phyloP scores from a whole-genome alignment of 2,797 vertebrate genomes.

The Catostomus latipinnis region DNA sequence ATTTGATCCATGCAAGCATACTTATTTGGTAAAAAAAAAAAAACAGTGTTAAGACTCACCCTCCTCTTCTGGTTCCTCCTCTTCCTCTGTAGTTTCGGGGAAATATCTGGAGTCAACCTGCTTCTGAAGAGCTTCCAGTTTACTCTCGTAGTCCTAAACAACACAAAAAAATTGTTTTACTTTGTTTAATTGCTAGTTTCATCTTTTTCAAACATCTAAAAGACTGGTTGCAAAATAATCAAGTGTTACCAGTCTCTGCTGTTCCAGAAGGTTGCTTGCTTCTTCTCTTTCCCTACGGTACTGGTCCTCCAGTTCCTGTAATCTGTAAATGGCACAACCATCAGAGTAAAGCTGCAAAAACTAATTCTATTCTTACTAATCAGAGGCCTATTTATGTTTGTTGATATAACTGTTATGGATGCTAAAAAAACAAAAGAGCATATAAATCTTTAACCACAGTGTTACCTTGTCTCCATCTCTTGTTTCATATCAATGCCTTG shows the following conservation, averaged over 20 bases:
- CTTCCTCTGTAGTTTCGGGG: slow-evolving; percentile 90
- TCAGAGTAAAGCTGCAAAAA: slow-evolving; percentile 8
- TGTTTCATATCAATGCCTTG: slow-evolving; percentile 99
- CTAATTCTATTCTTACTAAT: not conserved
- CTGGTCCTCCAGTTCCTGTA: slow-evolving; percentile 97
- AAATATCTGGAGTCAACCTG: slow-evolving; percentile 92
- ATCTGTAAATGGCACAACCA: slow-evolving; percentile 71
- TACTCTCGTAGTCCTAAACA: slow-evolving; percentile 94
- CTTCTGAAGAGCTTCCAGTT: slow-evolving; percentile 93
- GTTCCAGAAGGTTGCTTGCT: slow-evolving; percentile 95
- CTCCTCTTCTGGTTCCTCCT: slow-evolving; percentile 93
- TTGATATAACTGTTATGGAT: not conserved
- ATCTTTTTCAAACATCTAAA: not conserved
- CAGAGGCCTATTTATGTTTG: too few species aligned
- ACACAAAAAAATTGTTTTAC: not conserved
- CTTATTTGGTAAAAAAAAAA: not conserved
- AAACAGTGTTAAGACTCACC: slow-evolving; percentile 74
- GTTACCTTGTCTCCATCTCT: slow-evolving; percentile 97
- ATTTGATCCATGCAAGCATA: not conserved
- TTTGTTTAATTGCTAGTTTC: not conserved
- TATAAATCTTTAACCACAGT: not conserved
- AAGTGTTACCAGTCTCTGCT: slow-evolving; percentile 91
- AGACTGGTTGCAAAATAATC: not conserved
- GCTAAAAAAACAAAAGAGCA: not conserved
- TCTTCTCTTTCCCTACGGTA: slow-evolving; percentile 95